Evolutionary conservation across 2,797 vertebrate genomes (phyloP).

Genomic region (Enteromius viviparus): DNA sequence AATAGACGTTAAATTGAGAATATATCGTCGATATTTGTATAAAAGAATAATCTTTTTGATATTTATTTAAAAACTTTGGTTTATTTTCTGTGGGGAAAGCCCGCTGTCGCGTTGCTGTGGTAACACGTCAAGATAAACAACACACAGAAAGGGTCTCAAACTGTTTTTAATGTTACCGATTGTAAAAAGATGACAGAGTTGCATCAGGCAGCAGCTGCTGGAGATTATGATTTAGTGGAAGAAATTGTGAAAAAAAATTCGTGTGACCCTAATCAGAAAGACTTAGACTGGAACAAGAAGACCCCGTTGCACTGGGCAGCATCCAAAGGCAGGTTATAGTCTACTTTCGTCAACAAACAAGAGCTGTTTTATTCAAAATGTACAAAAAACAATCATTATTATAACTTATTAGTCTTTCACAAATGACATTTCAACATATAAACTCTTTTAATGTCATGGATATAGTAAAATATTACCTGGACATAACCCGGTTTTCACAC

Average conservation of each 20-base stretch:
- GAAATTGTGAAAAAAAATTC: slow-evolving; percentile 77
- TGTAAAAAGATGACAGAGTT: slow-evolving; percentile 80
- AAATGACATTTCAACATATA: neutral
- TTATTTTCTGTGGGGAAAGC: neutral
- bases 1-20: neutral
- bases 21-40: too few relatives aligned
- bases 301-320: slow-evolving; percentile 93
- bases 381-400: neutral
- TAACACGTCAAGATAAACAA: neutral
- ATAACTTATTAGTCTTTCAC: neutral
- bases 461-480: neutral
- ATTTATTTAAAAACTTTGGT: neutral
- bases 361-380: neutral
- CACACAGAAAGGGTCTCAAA: neutral
- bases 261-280: slow-evolving; percentile 85
- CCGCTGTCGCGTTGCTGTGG: neutral
- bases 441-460: neutral
- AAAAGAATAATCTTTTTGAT: neutral
- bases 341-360: neutral
- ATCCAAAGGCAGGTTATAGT: slow-evolving; percentile 77
- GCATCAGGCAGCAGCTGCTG: slow-evolving; percentile 86
- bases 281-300: slow-evolving; percentile 85
- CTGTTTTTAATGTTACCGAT: neutral
- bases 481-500: neutral
- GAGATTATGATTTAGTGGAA: slow-evolving; percentile 74